These are phyloP conservation scores for Blomia tropicalis DNA, from an alignment of 2,888 invertebrate species.

Conservation along the genomic window DNA sequence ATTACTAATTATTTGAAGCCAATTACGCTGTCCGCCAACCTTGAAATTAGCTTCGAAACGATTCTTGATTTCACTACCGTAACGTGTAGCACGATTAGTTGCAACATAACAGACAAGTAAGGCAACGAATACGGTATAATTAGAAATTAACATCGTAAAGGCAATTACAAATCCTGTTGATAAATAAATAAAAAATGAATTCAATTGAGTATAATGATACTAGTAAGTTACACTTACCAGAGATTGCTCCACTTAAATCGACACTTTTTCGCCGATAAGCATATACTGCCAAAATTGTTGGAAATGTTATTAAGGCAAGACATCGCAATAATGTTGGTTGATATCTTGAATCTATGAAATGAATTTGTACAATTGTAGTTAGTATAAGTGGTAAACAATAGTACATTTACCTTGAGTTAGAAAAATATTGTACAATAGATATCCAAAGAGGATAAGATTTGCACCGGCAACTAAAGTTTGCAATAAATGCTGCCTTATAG, in stretches of 20 bases:
- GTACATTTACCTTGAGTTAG: no score
- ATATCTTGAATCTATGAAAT: not conserved
- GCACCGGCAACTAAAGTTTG: no score
- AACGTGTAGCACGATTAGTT: conserved; percentile 65
- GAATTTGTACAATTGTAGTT: no score
- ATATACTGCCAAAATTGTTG: not conserved
- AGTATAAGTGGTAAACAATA: no score
- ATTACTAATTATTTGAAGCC: conserved; percentile 78
- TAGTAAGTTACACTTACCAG: not conserved
- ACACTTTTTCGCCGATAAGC: not conserved
- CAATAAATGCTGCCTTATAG: no score
- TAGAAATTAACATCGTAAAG: conserved; percentile 58
- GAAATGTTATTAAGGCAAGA: not conserved
- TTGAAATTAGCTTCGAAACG: conserved; percentile 60
- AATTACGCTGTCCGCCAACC: conserved; percentile 70
- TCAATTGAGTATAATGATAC: not conserved
- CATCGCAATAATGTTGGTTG: not conserved
- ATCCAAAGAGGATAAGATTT: no score
- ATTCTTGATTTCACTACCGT: conserved; percentile 42
- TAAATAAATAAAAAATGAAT: not conserved
- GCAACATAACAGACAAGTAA: conserved; percentile 60
- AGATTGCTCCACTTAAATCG: not conserved
- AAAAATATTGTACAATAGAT: no score
- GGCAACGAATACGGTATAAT: conserved; percentile 54
- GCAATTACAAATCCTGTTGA: conserved; percentile 41